phyloP scores from a whole-genome alignment of 2,113 vertebrate genomes.

The Zapus hudsonius region DNA sequence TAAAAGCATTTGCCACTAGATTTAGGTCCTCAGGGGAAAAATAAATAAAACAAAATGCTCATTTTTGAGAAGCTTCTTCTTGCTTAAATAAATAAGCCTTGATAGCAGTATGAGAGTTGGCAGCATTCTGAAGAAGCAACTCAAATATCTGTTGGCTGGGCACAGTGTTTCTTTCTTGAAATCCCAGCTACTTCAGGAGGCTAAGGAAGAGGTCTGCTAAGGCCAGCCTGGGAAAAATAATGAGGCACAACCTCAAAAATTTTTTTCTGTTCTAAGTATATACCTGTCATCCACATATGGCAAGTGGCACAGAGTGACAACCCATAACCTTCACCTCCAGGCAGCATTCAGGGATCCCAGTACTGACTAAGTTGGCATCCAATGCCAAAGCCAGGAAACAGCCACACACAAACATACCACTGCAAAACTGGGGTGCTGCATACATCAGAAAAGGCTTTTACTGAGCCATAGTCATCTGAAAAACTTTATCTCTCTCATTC shows the following conservation, averaged over 20 bases:
- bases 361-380: not conserved
- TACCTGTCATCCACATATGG: not conserved
- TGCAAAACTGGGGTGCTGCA: slow-evolving; percentile 33
- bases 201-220: not conserved
- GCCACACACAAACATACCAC: not conserved
- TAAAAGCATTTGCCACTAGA: not conserved
- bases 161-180: not conserved
- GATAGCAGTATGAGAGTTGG: not conserved
- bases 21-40: not conserved
- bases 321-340: not conserved
- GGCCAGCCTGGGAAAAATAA: not conserved
- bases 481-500: slow-evolving; percentile 14
- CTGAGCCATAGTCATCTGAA: slow-evolving; percentile 2
- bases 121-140: not conserved
- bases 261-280: not conserved
- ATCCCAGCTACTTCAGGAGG: not conserved
- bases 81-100: slow-evolving; percentile 18
- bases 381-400: slow-evolving; percentile 56
- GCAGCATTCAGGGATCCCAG: slow-evolving; percentile 4
- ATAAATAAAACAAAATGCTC: not conserved
- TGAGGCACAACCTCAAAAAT: not conserved
- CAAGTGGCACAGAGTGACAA: not conserved
- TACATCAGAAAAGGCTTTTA: slow-evolving; percentile 38
- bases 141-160: not conserved
- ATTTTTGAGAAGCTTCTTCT: slow-evolving; percentile 12